Percentiles rank a stretch among this genome's conserved stretches.
These are phyloP conservation scores for Capreolus pygargus DNA, from an alignment of 2,113 vertebrate genomes.

Conservation along the genomic window DNA sequence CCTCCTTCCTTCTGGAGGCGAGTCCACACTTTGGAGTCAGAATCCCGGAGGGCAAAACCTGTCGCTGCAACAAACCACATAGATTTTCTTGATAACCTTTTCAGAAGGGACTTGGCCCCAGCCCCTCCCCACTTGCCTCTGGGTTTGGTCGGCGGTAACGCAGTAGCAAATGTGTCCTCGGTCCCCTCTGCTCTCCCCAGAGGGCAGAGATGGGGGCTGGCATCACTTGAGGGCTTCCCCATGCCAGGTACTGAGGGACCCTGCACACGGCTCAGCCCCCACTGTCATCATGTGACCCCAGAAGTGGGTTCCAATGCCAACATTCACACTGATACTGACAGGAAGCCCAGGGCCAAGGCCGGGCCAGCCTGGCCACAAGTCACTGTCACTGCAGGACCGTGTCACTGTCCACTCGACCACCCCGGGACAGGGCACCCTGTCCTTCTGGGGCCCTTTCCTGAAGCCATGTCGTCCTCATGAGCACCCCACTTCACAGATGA, in stretches of 20 bases:
- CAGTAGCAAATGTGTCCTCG: rapidly evolving
- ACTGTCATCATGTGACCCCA: rapidly evolving
- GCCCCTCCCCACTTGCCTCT: neutral
- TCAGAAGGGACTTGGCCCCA: neutral
- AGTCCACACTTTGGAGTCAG: neutral
- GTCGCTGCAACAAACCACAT: rapidly evolving
- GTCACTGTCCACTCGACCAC: rapidly evolving
- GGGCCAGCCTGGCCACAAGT: no score
- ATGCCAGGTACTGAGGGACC: no score
- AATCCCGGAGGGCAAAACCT: rapidly evolving
- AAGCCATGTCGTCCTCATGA: neutral
- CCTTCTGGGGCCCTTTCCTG: neutral
- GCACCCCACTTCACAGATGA: neutral
- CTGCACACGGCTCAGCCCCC: neutral
- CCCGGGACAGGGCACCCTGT: neutral
- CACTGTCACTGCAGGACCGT: neutral
- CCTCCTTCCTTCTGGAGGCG: neutral
- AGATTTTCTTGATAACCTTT: neutral
- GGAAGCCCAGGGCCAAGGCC: rapidly evolving
- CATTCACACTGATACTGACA: rapidly evolving
- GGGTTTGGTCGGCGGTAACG: rapidly evolving
- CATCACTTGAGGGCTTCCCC: neutral
- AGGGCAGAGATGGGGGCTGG: neutral
- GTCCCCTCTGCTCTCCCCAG: neutral
- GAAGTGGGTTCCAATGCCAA: neutral